Percentiles rank a stretch among this genome's conserved stretches.
Evolutionary conservation across 2,888 invertebrate genomes (phyloP).

Genomic region (Heliconius aoede): DNA sequence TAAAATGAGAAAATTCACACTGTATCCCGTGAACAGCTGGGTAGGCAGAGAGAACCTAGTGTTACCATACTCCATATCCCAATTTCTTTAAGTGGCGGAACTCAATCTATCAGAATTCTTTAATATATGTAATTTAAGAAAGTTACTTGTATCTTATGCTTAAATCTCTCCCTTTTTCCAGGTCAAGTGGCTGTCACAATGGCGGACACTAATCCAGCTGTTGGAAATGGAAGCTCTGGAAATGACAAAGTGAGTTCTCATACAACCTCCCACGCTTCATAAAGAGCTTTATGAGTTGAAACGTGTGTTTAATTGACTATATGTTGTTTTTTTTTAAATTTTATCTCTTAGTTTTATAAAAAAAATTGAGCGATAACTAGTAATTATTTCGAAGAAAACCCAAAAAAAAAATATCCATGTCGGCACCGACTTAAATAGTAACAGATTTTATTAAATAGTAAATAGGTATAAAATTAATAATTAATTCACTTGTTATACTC

Average conservation of each 20-base stretch:
- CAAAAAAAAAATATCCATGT: too few relatives aligned
- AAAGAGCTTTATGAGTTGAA: not conserved
- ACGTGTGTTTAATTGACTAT: not conserved
- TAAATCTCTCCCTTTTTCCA: constrained; percentile 2
- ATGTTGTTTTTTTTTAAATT: not conserved
- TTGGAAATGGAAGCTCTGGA: constrained; percentile 22
- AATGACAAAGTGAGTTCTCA: constrained; percentile 35
- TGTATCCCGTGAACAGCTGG: not conserved
- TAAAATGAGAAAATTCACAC: too few relatives aligned
- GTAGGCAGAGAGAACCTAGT: not conserved
- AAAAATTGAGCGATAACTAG: too few relatives aligned
- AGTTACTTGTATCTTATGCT: not conserved
- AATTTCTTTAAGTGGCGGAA: not conserved
- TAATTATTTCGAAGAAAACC: too few relatives aligned
- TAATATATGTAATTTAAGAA: not conserved
- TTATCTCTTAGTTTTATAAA: not conserved
- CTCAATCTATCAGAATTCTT: not conserved
- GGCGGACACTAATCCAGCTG: constrained; percentile 28
- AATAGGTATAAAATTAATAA: too few relatives aligned
- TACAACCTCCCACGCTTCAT: not conserved
- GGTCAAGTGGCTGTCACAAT: constrained; percentile 28
- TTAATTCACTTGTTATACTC: too few relatives aligned
- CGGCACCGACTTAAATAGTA: too few relatives aligned
- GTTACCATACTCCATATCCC: too few relatives aligned
- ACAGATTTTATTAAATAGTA: too few relatives aligned